These are phyloP conservation scores for Mamestra configurata DNA, from an alignment of 1,140 invertebrate species.

Conservation along the genomic window DNA sequence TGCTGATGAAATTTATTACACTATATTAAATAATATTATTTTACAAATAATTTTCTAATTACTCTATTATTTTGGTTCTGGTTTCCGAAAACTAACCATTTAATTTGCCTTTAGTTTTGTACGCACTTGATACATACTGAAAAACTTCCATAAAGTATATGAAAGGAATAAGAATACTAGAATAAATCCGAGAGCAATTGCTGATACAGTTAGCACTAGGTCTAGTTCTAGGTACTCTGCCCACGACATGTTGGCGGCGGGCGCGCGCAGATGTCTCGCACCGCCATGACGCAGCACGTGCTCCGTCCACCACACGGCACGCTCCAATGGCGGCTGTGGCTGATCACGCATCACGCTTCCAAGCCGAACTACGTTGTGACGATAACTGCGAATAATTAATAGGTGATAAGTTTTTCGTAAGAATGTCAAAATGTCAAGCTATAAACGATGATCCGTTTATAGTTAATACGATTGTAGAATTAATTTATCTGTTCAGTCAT, in stretches of 20 bases:
- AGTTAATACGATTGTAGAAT: too few species aligned
- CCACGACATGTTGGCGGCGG: conserved; percentile 37
- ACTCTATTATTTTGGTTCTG: too few species aligned
- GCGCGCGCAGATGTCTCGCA: conserved; percentile 26
- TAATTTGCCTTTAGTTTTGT: too few species aligned
- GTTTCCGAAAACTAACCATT: too few species aligned
- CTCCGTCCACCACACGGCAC: conserved; percentile 63
- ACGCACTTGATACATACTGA: too few species aligned
- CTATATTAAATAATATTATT: too few species aligned
- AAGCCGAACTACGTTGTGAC: conserved; percentile 55
- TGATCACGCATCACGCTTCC: conserved; percentile 57
- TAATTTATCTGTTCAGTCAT: too few species aligned
- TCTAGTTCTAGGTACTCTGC: conserved; percentile 36
- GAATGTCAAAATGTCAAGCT: too few species aligned
- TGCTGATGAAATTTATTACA: too few species aligned
- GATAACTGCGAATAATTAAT: conserved; percentile 58
- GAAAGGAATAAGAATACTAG: background rate
- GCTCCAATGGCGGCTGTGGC: conserved; percentile 65
- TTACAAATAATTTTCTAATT: too few species aligned
- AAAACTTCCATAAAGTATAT: background rate
- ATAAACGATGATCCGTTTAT: too few species aligned
- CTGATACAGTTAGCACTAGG: background rate
- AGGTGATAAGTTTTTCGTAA: background rate
- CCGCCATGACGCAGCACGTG: conserved; percentile 14
- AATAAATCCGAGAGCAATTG: background rate